Base-by-base conservation (phyloP, 2,888 invertebrate genomes). In the Tenthredo scrophulariae region DNA sequence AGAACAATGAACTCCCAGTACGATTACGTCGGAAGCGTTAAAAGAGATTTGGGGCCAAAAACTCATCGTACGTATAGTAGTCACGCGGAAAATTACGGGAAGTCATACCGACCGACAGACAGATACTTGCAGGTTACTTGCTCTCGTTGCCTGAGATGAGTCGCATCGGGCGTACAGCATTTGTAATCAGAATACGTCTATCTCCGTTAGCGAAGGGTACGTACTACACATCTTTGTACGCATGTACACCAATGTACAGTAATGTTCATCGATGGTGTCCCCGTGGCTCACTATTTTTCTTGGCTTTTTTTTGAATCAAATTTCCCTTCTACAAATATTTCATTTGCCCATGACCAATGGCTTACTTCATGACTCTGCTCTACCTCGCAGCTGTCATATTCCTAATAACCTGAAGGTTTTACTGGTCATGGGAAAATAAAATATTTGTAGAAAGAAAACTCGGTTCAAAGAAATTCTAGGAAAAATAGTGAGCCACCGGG, bases 121-220 rank as follows among this genome's bases (percentile, higher is more conserved):
- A 18, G 33, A 33, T 67, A 33, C 15, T 67, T 67, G 67, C 62
- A 26, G 13, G 62, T 62, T 29, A 62, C 62, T 62, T 10, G 62
- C 67, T 33, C 33, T 67, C 18, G 67, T 33, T 33, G 18, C 33
- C 18, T 33, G 29, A 33, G 18, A 67, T 18, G 67, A 67, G 67
- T 67, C 67, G 67, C 33, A 33, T 33, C 33, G 33, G 33, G 67
- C 7, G 18, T 67, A 67, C 33, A 67, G 33, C 67, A 67, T 67
- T 67, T 67, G 67, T 67, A 67, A 67, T 67, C 33, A 67, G 33
- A 67, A 67, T 67, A 67, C 33, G 33, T 67, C 67, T 67, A 67
- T 67, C 67, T 33, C 67, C 29, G 67, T 67, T 67, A 26, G 67
- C 67, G 67, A 33, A 26, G 67, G 67, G 29, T 67, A 67, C 67